These are phyloP conservation scores for Cheilosia impressa DNA, from an alignment of 2,888 invertebrate genomes.

Conservation along the genomic window DNA sequence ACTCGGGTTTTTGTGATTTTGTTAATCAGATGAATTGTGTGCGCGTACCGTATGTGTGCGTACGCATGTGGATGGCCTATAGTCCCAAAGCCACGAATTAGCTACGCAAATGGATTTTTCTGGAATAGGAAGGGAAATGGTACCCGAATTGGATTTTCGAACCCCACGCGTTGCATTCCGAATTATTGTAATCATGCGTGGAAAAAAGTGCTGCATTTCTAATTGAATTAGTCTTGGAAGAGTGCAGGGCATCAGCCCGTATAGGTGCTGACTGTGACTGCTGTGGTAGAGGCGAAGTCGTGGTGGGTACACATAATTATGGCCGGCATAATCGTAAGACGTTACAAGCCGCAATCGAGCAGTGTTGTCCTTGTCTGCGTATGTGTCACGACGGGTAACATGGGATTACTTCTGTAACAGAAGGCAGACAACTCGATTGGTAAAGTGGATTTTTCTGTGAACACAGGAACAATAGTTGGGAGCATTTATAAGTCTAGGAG, in stretches of 20 bases:
- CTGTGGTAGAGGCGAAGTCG: neutral
- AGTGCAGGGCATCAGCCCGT: slow-evolving; percentile 35
- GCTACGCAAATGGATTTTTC: slow-evolving; percentile 66
- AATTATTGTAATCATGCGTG: slow-evolving; percentile 65
- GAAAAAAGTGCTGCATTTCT: slow-evolving; percentile 65
- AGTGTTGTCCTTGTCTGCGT: neutral
- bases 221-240: slow-evolving; percentile 64
- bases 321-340: slow-evolving; percentile 39
- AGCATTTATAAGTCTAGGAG: no score
- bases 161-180: slow-evolving; percentile 65
- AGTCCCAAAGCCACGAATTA: slow-evolving; percentile 55
- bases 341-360: slow-evolving; percentile 18
- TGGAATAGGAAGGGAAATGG: slow-evolving; percentile 6
- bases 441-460: no score
- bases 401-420: no score
- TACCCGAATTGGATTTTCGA: slow-evolving; percentile 27
- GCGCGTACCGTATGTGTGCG: neutral
- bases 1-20: slow-evolving; percentile 31
- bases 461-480: no score
- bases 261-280: slow-evolving; percentile 38
- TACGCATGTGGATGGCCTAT: slow-evolving; percentile 11
- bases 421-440: no score
- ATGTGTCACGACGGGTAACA: neutral
- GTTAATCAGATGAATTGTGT: slow-evolving; percentile 60
- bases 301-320: slow-evolving; percentile 37